phyloP scores from a whole-genome alignment of 1,140 invertebrate species.

The Drosophila truncata region DNA sequence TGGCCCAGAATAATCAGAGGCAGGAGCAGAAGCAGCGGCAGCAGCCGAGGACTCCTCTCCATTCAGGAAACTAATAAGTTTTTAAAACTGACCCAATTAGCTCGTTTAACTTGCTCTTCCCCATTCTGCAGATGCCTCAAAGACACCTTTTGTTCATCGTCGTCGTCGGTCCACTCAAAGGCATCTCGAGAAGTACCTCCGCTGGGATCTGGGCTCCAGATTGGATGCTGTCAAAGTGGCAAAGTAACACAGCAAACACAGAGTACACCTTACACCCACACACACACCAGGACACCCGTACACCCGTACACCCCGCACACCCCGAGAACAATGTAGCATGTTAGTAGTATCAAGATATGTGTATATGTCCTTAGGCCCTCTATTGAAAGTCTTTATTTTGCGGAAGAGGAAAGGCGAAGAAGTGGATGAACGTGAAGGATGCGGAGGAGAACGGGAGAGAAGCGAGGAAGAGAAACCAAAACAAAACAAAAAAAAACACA shows the following conservation, averaged over 20 bases:
- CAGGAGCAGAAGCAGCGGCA: not conserved
- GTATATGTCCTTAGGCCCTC: conserved; percentile 71
- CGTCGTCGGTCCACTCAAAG: conserved; percentile 50
- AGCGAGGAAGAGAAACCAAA: conserved; percentile 31
- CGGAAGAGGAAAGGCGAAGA: conserved; percentile 26
- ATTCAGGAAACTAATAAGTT: conserved; percentile 69
- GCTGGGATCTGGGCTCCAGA: conserved; percentile 26
- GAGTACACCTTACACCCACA: conserved; percentile 8
- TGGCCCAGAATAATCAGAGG: conserved; percentile 6
- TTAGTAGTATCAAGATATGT: conserved; percentile 65
- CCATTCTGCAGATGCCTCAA: conserved; percentile 38
- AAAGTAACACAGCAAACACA: conserved; percentile 40
- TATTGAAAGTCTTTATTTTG: conserved; percentile 71
- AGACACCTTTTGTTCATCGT: conserved; percentile 64
- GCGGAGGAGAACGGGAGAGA: not conserved
- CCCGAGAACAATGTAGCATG: conserved; percentile 53
- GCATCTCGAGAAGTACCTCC: conserved; percentile 24
- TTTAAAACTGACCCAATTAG: conserved; percentile 74
- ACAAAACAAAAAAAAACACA: conserved; percentile 56
- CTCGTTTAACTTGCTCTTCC: conserved; percentile 50
- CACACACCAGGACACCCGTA: conserved; percentile 18
- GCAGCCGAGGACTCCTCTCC: conserved; percentile 12
- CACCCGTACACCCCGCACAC: conserved; percentile 29
- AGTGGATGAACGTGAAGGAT: conserved; percentile 12
- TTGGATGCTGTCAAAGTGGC: conserved; percentile 45